Conservation (phyloP, 1,140 invertebrate genomes). For the Tetragonula clypearis region DNA sequence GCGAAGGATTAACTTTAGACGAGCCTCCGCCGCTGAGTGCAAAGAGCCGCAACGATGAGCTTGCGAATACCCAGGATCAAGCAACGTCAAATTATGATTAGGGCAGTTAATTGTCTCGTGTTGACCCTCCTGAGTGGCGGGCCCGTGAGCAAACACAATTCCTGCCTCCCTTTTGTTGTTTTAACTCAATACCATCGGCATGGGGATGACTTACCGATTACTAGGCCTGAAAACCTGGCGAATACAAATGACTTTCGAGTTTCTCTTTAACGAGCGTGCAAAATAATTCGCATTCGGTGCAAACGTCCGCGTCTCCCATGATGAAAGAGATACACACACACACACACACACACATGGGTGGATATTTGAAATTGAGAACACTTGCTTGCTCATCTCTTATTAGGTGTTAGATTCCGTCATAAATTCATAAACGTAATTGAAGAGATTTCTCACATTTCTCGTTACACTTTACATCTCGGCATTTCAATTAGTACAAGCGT, state of each 20-base stretch:
- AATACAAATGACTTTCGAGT: constrained; percentile 73
- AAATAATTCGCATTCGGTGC: neutral
- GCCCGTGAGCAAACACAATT: constrained; percentile 68
- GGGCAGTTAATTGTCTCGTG: constrained; percentile 72
- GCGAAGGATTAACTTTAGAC: neutral
- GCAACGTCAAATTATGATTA: constrained; percentile 73
- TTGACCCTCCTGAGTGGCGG: constrained; percentile 73
- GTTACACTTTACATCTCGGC: too few species aligned
- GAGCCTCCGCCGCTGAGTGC: constrained; percentile 8
- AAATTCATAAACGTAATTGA: too few species aligned
- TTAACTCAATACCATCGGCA: constrained; percentile 67
- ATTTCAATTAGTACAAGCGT: too few species aligned
- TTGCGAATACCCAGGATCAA: constrained; percentile 64
- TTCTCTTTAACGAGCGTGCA: constrained; percentile 45
- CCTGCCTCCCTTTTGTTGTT: constrained; percentile 70
- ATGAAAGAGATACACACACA: neutral
- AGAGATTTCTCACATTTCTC: too few species aligned
- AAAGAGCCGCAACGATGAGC: constrained; percentile 48
- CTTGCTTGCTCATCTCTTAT: too few species aligned
- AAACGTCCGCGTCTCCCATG: neutral
- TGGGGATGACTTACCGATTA: constrained; percentile 74
- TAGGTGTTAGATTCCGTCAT: too few species aligned
- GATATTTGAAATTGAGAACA: neutral
- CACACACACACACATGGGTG: too few species aligned
- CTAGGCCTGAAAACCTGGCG: constrained; percentile 58